These are phyloP conservation scores for Chromis chromis DNA, from an alignment of 2,797 vertebrate species.

Conservation along the genomic window DNA sequence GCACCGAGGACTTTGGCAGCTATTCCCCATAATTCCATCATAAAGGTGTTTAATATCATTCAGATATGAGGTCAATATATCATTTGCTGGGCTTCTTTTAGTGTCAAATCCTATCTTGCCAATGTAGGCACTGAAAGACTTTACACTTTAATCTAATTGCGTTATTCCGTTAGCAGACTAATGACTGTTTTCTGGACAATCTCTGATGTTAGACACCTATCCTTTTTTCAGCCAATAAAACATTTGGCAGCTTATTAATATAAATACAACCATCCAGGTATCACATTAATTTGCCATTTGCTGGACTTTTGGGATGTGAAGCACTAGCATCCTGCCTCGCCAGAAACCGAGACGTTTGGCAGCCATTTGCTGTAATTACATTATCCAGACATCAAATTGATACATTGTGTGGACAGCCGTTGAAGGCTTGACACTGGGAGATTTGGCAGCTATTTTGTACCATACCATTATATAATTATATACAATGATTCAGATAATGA, in stretches of 20 bases:
- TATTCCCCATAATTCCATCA: constrained; percentile 55
- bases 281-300: constrained; percentile 57
- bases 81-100: constrained; percentile 37
- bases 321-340: constrained; percentile 31
- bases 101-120: constrained; percentile 30
- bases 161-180: constrained; percentile 35
- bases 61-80: constrained; percentile 62
- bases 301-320: constrained; percentile 45
- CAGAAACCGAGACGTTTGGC: constrained; percentile 53
- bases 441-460: constrained; percentile 56
- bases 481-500: constrained; percentile 47
- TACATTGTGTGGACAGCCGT: constrained; percentile 37
- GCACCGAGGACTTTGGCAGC: constrained; percentile 47
- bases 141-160: constrained; percentile 40
- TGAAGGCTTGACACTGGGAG: constrained; percentile 38
- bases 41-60: constrained; percentile 60
- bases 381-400: constrained; percentile 64
- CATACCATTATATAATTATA: constrained; percentile 54
- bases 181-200: constrained; percentile 26
- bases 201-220: constrained; percentile 27
- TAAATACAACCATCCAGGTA: constrained; percentile 32
- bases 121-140: constrained; percentile 22
- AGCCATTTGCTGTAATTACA: constrained; percentile 65
- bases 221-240: constrained; percentile 23
- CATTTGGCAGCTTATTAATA: constrained; percentile 41